Percentiles rank a stretch among this genome's conserved stretches.
These are phyloP conservation scores for Anodontia alba DNA, from an alignment of 2,888 invertebrate species.

Conservation along the genomic window DNA sequence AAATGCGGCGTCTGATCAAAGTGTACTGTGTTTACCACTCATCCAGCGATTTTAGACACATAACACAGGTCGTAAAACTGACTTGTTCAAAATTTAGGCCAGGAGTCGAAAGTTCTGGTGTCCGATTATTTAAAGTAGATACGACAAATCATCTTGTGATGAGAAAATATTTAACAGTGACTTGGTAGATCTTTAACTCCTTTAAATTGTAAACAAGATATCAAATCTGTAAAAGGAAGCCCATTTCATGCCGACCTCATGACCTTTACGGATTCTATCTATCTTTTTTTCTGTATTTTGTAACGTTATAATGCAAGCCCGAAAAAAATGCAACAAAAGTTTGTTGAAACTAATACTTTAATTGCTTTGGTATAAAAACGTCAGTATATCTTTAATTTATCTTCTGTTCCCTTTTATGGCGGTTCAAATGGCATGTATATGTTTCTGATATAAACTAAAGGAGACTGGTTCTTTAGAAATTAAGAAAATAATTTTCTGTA, in stretches of 20 bases:
- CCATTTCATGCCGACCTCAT: background rate
- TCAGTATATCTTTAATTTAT: slow-evolving; percentile 5
- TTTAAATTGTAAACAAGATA: background rate
- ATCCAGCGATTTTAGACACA: too few species aligned
- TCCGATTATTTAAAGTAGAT: too few species aligned
- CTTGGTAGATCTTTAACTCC: background rate
- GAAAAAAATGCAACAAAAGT: background rate
- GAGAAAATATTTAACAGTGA: slow-evolving; percentile 11
- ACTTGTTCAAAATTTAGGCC: too few species aligned
- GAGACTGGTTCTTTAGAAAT: background rate
- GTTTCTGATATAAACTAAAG: background rate
- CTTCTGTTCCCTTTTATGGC: background rate
- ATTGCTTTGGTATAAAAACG: background rate
- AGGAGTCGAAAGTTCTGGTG: too few species aligned
- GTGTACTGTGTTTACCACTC: too few species aligned
- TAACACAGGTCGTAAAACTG: too few species aligned
- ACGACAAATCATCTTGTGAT: too few species aligned
- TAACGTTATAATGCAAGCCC: slow-evolving; percentile 13
- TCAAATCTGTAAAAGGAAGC: background rate
- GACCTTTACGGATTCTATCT: slow-evolving; percentile 13
- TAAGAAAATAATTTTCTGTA: background rate
- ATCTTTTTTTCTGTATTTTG: slow-evolving; percentile 10
- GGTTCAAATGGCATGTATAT: background rate
- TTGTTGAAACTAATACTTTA: slow-evolving; percentile 5
- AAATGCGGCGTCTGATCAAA: too few species aligned